Percentiles rank a stretch among this genome's conserved stretches.
These are phyloP conservation scores for Bombus waltoni DNA, from an alignment of 1,140 invertebrate species.

Conservation along the genomic window DNA sequence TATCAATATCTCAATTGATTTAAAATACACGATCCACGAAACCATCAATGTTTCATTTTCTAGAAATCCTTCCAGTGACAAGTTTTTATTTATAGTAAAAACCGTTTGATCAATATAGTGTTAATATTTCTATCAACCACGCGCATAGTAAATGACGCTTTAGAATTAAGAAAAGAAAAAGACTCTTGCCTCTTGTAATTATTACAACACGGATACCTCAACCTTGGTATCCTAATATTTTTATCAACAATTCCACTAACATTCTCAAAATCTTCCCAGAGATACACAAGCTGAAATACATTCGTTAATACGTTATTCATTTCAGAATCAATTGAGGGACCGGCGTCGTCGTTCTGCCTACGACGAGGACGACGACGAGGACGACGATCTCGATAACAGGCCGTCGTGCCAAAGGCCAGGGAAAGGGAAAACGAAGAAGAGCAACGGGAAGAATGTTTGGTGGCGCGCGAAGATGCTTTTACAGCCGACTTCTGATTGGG, in stretches of 20 bases:
- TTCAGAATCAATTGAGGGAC: conserved; percentile 72
- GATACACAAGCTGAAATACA: neutral
- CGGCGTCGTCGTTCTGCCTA: conserved; percentile 67
- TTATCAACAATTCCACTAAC: neutral
- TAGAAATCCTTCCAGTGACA: neutral
- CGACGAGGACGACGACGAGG: conserved; percentile 70
- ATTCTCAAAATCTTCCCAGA: neutral
- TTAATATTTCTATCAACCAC: neutral
- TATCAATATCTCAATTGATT: neutral
- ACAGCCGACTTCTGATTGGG: conserved; percentile 87
- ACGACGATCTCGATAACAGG: conserved; percentile 70
- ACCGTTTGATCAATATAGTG: neutral
- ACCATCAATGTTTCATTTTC: neutral
- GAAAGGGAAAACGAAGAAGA: conserved; percentile 54
- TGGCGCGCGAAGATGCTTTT: conserved; percentile 82
- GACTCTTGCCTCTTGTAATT: too few relatives aligned
- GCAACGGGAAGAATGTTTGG: conserved; percentile 67
- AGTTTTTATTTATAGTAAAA: neutral
- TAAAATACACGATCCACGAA: neutral
- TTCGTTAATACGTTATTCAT: neutral
- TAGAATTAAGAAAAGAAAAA: too few relatives aligned
- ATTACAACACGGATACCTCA: too few relatives aligned
- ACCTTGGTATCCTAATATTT: neutral
- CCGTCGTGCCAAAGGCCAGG: conserved; percentile 53
- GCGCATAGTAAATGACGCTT: too few relatives aligned